These are phyloP conservation scores for Mallotus villosus DNA, from an alignment of 2,797 vertebrate genomes.

Conservation along the genomic window DNA sequence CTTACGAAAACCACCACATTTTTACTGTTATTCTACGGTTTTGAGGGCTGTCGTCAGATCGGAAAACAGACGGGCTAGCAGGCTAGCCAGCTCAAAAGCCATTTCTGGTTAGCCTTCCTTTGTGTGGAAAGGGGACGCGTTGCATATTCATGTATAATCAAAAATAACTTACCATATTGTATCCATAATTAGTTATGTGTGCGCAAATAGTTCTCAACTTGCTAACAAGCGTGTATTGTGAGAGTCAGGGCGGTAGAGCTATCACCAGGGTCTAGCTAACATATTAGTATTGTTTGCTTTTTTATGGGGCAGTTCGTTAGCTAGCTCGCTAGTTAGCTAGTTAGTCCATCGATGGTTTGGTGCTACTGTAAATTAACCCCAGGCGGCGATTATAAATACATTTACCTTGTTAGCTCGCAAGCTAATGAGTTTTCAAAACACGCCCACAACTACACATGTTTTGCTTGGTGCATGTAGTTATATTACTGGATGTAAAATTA, in stretches of 20 bases:
- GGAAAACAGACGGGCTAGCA: slow-evolving; percentile 1
- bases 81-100: not conserved
- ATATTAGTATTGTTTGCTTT: slow-evolving; percentile 1
- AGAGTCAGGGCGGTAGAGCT: not conserved
- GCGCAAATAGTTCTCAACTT: slow-evolving; percentile 15
- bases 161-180: slow-evolving; percentile 79
- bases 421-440: no score
- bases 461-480: no score
- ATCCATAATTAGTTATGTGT: slow-evolving; percentile 73
- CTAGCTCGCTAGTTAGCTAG: not conserved
- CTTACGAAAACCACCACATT: not conserved
- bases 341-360: no score
- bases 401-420: no score
- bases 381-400: no score
- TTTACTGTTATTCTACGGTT: not conserved
- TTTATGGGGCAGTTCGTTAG: not conserved
- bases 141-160: slow-evolving; percentile 23
- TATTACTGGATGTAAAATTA: no score
- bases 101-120: slow-evolving; percentile 6
- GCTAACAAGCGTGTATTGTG: not conserved
- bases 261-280: not conserved
- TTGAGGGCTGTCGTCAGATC: not conserved
- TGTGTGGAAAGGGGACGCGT: slow-evolving; percentile 13
- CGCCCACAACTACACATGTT: no score
- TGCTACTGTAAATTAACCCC: no score